phyloP scores from a whole-genome alignment of 1,140 invertebrate species.

The Drosophila sucinea region DNA sequence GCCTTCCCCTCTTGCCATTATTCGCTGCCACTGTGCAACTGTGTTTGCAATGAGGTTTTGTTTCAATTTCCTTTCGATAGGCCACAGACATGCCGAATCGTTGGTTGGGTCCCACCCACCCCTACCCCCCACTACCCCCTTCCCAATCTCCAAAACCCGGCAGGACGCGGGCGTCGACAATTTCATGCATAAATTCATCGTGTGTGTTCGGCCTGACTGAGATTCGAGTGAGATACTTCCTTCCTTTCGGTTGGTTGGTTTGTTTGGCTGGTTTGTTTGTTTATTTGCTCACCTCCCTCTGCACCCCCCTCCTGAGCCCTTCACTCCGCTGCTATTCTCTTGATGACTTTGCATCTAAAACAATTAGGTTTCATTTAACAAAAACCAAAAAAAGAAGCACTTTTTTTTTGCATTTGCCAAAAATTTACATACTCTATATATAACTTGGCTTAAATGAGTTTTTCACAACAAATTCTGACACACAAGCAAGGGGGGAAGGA shows the following conservation, averaged over 20 bases:
- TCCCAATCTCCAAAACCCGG: background rate
- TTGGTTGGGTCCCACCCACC: background rate
- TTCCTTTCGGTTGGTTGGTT: constrained; percentile 61
- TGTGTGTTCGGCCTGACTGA: constrained; percentile 69
- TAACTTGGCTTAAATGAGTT: constrained; percentile 82
- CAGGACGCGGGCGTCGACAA: constrained; percentile 77
- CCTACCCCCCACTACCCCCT: background rate
- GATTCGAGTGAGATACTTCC: constrained; percentile 80
- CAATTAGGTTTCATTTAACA: constrained; percentile 81
- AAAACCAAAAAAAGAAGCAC: constrained; percentile 19
- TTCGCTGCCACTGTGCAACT: constrained; percentile 66
- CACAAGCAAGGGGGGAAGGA: constrained; percentile 20
- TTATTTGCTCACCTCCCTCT: constrained; percentile 20
- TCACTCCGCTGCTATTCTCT: background rate
- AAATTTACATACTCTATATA: constrained; percentile 81
- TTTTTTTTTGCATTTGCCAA: constrained; percentile 50
- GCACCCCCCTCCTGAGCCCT: too few species aligned
- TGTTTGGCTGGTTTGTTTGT: constrained; percentile 39
- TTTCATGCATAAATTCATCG: constrained; percentile 81
- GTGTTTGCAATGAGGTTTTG: constrained; percentile 77
- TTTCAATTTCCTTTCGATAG: constrained; percentile 81
- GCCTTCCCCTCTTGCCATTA: constrained; percentile 34
- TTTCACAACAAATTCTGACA: constrained; percentile 78
- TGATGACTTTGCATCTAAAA: constrained; percentile 82
- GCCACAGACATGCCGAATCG: constrained; percentile 70